Base-by-base conservation (phyloP, 2,797 vertebrate genomes). In the Mus spretus region DNA sequence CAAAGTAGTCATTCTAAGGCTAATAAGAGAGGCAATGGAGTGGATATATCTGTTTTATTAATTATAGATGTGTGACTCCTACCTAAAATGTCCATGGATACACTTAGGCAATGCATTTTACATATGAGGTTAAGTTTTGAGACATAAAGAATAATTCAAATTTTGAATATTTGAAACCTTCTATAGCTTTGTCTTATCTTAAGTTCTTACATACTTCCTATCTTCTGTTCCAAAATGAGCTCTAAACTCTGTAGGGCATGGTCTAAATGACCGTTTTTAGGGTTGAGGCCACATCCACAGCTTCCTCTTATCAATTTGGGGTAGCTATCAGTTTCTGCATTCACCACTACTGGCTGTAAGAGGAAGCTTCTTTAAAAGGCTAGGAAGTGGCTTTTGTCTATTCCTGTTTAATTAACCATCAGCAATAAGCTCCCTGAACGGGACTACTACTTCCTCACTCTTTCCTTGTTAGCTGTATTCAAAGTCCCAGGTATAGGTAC, bases 281-380 rank as follows among this genome's bases (percentile, higher is more conserved):
- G 8, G 14, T 4, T 44, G 40, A 61, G 40, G 6, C 24, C 3
- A 31, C 24, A 44, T 44, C 6, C 2, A 28, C 0, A 1, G n/a
- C n/a, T 82, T 82, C 2, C 8, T 28, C 57, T 24, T 75, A 24
- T 26, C 37, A 44, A 26, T 10, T 14, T 77, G 40, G 22, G 22
- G 4, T 26, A 77, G 40, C 37, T 75, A 4, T 75, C 9, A 75
- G 37, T 75, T 40, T 24, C n/a, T 61, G 24, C 13, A 15, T 40
- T 61, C 55, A 82, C 22, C 22, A 40, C 3, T 19, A 28, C 6
- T 40, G 3, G 37, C 14, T 10, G 6, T 61, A 40, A 59, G 34
- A 37, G 37, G 22, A 82, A 14, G 22, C 55, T 24, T 26, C n/a
- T 26, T n/a, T 40, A 9, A 14, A 15, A 26, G 22, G 0, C 13